These are phyloP conservation scores for Anhinga rufa DNA, from an alignment of 2,113 vertebrate species.

Conservation along the genomic window DNA sequence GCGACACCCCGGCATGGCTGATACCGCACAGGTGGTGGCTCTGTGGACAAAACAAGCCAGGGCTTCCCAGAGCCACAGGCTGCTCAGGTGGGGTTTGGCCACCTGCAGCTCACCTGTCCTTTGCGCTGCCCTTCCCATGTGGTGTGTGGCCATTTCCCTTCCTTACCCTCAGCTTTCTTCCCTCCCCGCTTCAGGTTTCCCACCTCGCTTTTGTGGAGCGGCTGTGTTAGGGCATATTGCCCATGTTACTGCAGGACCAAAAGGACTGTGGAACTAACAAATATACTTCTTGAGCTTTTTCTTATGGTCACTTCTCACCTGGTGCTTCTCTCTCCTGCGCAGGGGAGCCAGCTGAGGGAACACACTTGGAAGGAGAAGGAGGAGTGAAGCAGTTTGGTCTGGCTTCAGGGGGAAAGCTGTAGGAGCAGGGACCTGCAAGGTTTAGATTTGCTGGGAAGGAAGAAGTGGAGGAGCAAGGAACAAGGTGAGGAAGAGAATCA, in stretches of 20 bases:
- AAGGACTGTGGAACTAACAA: neutral
- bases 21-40: no score
- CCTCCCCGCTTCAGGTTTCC: no score
- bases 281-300: neutral
- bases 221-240: rapidly evolving
- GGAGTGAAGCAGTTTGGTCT: rapidly evolving
- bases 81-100: rapidly evolving
- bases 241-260: rapidly evolving
- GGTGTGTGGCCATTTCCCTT: rapidly evolving
- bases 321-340: neutral
- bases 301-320: neutral
- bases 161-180: rapidly evolving
- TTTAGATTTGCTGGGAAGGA: neutral
- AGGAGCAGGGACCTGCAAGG: neutral
- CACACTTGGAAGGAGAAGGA: neutral
- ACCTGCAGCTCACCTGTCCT: neutral
- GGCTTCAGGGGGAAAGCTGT: neutral
- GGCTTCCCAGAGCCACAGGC: neutral
- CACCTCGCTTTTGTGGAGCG: rapidly evolving
- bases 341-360: neutral
- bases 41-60: neutral
- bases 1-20: neutral
- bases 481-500: neutral
- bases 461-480: neutral
- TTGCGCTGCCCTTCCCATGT: rapidly evolving